Evolutionary conservation across 2,888 invertebrate genomes (phyloP).

Genomic region (Tuta absoluta): DNA sequence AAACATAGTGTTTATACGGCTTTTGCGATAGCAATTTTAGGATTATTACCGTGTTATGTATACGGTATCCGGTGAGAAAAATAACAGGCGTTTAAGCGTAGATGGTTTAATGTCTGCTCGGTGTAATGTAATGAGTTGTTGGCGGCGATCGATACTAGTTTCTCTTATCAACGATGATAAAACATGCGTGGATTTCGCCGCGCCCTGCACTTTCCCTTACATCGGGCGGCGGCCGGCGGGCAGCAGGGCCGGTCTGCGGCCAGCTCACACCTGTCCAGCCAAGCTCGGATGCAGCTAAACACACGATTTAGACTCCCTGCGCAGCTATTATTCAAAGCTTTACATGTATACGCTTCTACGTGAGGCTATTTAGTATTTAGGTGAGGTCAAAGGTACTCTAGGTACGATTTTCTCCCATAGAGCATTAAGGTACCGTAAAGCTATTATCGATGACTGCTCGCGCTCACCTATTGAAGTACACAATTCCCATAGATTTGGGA

Average conservation of each 20-base stretch:
- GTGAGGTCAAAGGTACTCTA: constrained; percentile 53
- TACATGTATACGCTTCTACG: constrained; percentile 48
- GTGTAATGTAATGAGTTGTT: constrained; percentile 65
- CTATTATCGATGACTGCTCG: constrained; percentile 8
- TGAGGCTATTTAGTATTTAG: constrained; percentile 61
- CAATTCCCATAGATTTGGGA: not conserved
- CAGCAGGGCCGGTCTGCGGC: constrained; percentile 40
- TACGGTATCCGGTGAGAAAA: constrained; percentile 41
- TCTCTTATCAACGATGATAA: constrained; percentile 78
- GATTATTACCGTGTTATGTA: constrained; percentile 36
- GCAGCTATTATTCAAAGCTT: constrained; percentile 48
- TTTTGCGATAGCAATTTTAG: constrained; percentile 33
- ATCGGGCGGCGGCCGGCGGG: constrained; percentile 37
- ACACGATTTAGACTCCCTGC: constrained; percentile 61
- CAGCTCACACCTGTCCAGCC: constrained; percentile 37
- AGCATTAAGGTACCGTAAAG: constrained; percentile 33
- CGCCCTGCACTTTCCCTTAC: constrained; percentile 75
- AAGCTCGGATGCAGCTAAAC: constrained; percentile 59
- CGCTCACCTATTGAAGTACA: not conserved
- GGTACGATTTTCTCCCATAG: constrained; percentile 53
- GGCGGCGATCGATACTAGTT: constrained; percentile 61
- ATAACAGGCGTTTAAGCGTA: constrained; percentile 35
- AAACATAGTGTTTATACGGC: constrained; percentile 32
- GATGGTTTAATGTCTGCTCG: constrained; percentile 43
- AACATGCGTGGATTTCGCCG: constrained; percentile 72